A percentile compares a stretch with the other conserved stretches of the same genome.
These are phyloP conservation scores for Hirundo rustica DNA, from an alignment of 2,797 vertebrate species.

Conservation along the genomic window DNA sequence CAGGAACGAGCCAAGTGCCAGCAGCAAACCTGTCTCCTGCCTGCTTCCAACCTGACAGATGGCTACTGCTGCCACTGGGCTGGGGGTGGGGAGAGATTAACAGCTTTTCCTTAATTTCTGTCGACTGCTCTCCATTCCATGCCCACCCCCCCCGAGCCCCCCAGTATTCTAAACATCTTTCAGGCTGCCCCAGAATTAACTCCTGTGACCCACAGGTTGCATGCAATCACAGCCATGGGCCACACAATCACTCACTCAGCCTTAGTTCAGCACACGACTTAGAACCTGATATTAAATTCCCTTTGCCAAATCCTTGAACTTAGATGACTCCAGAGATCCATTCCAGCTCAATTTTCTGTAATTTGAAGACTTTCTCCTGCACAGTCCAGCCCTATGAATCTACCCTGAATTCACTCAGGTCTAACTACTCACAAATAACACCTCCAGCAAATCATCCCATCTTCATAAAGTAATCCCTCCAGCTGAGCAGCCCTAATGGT, in stretches of 20 bases:
- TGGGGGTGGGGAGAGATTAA: slow-evolving; percentile 61
- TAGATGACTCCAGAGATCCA: slow-evolving; percentile 38
- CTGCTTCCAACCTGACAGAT: slow-evolving; percentile 63
- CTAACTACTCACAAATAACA: neutral
- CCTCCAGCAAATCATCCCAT: neutral
- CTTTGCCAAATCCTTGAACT: slow-evolving; percentile 44
- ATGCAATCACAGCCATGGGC: slow-evolving; percentile 11
- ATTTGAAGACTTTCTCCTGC: neutral
- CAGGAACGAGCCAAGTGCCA: slow-evolving; percentile 26
- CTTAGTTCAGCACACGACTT: slow-evolving; percentile 23
- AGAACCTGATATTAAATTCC: slow-evolving; percentile 48
- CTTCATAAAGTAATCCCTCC: slow-evolving; percentile 6
- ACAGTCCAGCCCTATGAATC: neutral
- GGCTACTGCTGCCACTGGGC: slow-evolving; percentile 21
- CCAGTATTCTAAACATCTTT: slow-evolving; percentile 4
- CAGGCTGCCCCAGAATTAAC: slow-evolving; percentile 42
- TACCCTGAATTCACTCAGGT: neutral
- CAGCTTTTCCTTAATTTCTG: slow-evolving; percentile 63
- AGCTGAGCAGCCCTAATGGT: neutral
- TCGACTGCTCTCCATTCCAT: neutral
- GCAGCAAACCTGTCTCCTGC: slow-evolving; percentile 41
- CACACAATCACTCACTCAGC: slow-evolving; percentile 29
- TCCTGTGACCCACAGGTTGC: slow-evolving; percentile 41
- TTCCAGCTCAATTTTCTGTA: slow-evolving; percentile 38
- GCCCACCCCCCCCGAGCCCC: neutral